A percentile compares a stretch with the other conserved stretches of the same genome.
These are phyloP conservation scores for Laothoe populi DNA, from an alignment of 2,888 invertebrate genomes.

Conservation along the genomic window DNA sequence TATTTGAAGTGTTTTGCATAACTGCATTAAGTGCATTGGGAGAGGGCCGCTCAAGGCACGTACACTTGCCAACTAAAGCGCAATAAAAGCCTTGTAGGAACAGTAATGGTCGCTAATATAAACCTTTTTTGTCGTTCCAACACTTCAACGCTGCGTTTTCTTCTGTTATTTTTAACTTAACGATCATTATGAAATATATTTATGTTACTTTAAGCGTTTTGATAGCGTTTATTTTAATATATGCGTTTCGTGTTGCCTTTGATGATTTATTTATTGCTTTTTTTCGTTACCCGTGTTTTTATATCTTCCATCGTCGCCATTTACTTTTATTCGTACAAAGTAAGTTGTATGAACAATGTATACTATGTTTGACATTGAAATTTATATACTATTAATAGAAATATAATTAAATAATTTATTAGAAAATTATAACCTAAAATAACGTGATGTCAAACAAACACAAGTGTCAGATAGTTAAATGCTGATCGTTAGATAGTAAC, in stretches of 20 bases:
- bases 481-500: no score
- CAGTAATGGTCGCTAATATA: slow-evolving; percentile 53
- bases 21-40: slow-evolving; percentile 63
- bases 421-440: no score
- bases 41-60: slow-evolving; percentile 59
- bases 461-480: no score
- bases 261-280: not conserved
- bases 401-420: not conserved
- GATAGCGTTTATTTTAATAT: slow-evolving; percentile 20
- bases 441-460: no score
- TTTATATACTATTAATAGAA: no score
- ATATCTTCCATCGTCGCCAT: no score
- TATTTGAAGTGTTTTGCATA: slow-evolving; percentile 69
- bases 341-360: no score
- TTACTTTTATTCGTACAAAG: no score
- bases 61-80: slow-evolving; percentile 58
- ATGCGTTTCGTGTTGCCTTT: slow-evolving; percentile 10
- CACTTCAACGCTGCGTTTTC: slow-evolving; percentile 42
- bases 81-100: slow-evolving; percentile 56
- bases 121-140: slow-evolving; percentile 46
- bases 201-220: slow-evolving; percentile 33
- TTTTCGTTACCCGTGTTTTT: not conserved
- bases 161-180: slow-evolving; percentile 43
- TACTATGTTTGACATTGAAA: no score
- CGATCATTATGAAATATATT: slow-evolving; percentile 42